Base-by-base conservation (phyloP, 2,888 invertebrate genomes). In the Papilio protenor region DNA sequence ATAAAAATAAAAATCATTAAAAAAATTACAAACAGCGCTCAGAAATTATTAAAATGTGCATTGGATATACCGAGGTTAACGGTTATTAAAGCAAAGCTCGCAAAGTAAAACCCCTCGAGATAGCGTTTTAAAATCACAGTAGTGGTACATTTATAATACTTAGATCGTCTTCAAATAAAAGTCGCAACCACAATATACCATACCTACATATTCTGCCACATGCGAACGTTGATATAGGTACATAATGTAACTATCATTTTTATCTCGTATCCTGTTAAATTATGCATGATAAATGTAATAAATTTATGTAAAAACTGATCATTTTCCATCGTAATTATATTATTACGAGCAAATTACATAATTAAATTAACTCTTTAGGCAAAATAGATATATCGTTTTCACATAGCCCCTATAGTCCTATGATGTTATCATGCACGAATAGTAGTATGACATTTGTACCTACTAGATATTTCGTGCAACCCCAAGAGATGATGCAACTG, bases 1-100 rank as follows among this genome's bases (percentile, higher is more conserved):
- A 91, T 90, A 70, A 4, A 18, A 72, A 23, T 11, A 23, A 74
- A 18, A 21, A 59, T 21, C 21, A 52, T 52, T 55, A 8, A 21
- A 8, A 21, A 57, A n/a, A n/a, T 57, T 21, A 21, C 1, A 21
- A 18, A 18, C 52, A 8, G 21, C 2, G 21, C n/a, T 8, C 1
- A n/a, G n/a, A 52, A 16, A 52, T 52, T 52, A 40, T 8, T 52
- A 49, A 49, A 14, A 49, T 16, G 16, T 3, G 49, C 16, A 49
- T 49, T 16, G 52, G 52, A 12, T 52, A 52, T 49, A 49, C 16
- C 52, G n/a, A 18, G 52, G 52, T 18, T 52, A 52, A 52, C 0
- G 52, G 18, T 52, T 52, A 52, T 6, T 12, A 14, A 16, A 16
- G 5, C 16, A 52, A 8, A 14, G 16, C 5, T 52, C 4, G 2